phyloP scores from a whole-genome alignment of 2,113 vertebrate species.

The Scalopus aquaticus region DNA sequence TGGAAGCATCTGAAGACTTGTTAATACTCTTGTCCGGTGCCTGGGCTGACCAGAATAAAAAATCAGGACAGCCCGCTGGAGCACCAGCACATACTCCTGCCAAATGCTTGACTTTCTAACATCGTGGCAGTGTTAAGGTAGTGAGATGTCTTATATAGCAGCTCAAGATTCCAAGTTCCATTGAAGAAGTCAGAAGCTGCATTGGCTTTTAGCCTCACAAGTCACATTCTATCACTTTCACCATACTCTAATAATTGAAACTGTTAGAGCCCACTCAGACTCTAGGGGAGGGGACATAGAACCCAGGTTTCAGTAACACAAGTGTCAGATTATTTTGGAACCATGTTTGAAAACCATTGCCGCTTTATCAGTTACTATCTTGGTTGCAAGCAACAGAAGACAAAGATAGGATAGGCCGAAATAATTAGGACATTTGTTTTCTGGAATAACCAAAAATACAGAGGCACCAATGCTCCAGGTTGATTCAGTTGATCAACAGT shows the following conservation, averaged over 20 bases:
- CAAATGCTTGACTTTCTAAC: neutral
- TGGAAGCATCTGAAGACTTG: neutral
- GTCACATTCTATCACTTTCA: neutral
- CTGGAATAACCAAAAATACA: neutral
- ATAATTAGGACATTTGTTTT: slow-evolving; percentile 9
- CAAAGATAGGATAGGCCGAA: neutral
- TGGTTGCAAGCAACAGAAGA: neutral
- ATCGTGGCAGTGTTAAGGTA: neutral
- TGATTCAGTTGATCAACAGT: neutral
- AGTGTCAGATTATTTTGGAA: neutral
- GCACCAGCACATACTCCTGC: neutral
- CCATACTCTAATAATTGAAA: neutral
- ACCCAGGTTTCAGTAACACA: neutral
- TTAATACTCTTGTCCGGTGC: neutral
- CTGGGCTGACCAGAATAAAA: neutral
- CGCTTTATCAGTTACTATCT: neutral
- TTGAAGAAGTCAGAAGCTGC: neutral
- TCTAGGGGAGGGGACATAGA: neutral
- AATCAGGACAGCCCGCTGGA: neutral
- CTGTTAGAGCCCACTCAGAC: neutral
- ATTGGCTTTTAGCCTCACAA: neutral
- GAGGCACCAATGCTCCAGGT: neutral
- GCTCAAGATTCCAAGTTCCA: neutral
- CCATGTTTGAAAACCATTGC: neutral
- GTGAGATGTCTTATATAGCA: neutral